Evolutionary conservation across 2,113 vertebrate species (phyloP).

Genomic region (Petaurus breviceps): DNA sequence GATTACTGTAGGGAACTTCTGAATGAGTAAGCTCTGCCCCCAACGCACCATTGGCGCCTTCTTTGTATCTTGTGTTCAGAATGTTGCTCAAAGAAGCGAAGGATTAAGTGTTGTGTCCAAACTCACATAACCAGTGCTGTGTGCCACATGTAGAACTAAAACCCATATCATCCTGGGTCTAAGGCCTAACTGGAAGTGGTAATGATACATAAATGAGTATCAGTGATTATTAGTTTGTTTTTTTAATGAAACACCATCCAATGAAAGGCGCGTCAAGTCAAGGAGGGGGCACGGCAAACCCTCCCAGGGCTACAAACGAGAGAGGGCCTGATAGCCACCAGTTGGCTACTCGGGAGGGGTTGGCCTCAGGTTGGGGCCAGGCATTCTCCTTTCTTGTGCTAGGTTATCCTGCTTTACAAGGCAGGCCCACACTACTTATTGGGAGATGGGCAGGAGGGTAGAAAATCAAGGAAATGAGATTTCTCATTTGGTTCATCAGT

Average conservation of each 20-base stretch:
- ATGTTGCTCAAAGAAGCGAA: not conserved
- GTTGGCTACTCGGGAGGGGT: not conserved
- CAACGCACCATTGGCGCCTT: not conserved
- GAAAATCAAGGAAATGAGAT: not conserved
- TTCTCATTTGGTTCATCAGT: not conserved
- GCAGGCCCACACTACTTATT: not conserved
- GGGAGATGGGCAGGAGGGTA: not conserved
- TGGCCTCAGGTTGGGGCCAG: not conserved
- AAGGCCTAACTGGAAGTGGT: not conserved
- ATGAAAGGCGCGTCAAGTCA: not conserved
- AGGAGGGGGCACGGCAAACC: not conserved
- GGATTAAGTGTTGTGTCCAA: not conserved
- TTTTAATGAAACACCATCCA: not conserved
- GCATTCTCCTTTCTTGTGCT: not conserved
- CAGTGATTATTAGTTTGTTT: not conserved
- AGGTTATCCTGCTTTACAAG: not conserved
- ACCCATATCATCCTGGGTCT: not conserved
- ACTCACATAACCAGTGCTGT: not conserved
- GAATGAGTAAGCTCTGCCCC: not conserved
- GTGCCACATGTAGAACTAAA: not conserved
- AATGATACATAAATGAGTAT: not conserved
- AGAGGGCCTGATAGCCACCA: not conserved
- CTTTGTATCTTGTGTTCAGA: not conserved
- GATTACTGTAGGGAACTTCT: not conserved
- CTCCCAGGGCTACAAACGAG: not conserved